phyloP scores from a whole-genome alignment of 2,113 vertebrate genomes.

The Theropithecus gelada region DNA sequence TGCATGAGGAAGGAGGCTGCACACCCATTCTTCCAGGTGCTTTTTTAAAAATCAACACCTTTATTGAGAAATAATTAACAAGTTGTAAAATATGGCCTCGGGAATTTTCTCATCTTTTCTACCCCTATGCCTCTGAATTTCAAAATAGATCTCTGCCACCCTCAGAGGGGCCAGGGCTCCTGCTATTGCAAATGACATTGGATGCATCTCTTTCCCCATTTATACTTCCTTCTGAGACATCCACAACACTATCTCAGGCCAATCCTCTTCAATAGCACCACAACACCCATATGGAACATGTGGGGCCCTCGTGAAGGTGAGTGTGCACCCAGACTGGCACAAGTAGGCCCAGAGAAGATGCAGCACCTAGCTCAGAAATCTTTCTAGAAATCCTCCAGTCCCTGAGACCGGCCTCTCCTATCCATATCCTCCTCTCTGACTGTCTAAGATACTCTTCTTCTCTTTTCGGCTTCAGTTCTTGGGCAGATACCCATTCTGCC shows the following conservation, averaged over 20 bases:
- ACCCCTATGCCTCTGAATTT: background rate
- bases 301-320: background rate
- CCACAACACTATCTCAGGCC: background rate
- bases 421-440: background rate
- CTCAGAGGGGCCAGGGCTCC: background rate
- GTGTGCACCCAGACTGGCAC: too few relatives aligned
- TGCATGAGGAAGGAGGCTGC: background rate
- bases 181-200: background rate
- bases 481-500: background rate
- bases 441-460: background rate
- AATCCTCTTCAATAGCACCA: background rate
- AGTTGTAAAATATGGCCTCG: background rate
- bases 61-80: conserved; percentile 15
- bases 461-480: background rate
- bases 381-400: background rate
- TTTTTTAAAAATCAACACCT: background rate
- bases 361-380: background rate
- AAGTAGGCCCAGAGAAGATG: background rate
- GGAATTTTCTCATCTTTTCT: background rate
- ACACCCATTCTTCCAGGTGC: too few relatives aligned
- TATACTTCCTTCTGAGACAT: too few relatives aligned
- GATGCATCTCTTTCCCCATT: background rate
- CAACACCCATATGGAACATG: background rate
- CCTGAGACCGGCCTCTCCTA: background rate
- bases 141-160: background rate